A percentile compares a stretch with the other conserved stretches of the same genome.
phyloP scores from a whole-genome alignment of 2,113 vertebrate genomes.

The Mirza zaza region DNA sequence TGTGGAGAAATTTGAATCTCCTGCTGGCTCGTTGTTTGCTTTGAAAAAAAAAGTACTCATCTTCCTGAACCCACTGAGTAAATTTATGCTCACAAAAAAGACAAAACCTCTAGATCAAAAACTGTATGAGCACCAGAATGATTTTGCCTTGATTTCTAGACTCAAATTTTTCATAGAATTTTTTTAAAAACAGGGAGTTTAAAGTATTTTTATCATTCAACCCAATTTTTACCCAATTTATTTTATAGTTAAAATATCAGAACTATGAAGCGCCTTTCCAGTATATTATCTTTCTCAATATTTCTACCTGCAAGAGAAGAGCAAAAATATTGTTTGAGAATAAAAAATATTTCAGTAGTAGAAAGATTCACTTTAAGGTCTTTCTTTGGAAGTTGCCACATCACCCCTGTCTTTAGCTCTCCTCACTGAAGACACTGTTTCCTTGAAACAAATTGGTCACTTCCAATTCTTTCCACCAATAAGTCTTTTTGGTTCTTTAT shows the following conservation, averaged over 20 bases:
- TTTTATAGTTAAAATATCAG: slow-evolving; percentile 13
- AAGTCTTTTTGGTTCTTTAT: slow-evolving; percentile 30
- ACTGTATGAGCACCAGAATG: background rate
- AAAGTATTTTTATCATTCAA: slow-evolving; percentile 43
- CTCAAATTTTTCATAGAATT: background rate
- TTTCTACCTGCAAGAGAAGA: slow-evolving; percentile 4
- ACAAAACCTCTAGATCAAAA: slow-evolving; percentile 18
- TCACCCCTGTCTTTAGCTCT: background rate
- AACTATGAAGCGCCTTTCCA: background rate
- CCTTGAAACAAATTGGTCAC: slow-evolving; percentile 14
- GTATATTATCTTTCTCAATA: background rate
- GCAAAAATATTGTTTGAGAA: slow-evolving; percentile 39
- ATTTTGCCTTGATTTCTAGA: background rate
- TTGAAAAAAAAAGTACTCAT: background rate
- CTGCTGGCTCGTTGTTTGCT: slow-evolving; percentile 7
- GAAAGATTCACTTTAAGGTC: background rate
- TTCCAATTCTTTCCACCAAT: slow-evolving; percentile 16
- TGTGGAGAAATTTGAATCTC: slow-evolving; percentile 28
- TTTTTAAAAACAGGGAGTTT: background rate
- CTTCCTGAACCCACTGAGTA: background rate
- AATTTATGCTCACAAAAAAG: slow-evolving; percentile 35
- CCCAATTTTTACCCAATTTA: background rate
- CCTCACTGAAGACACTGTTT: background rate
- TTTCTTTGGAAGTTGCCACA: background rate
- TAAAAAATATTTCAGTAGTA: background rate